These are phyloP conservation scores for Syngnathus acus DNA, from an alignment of 2,797 vertebrate species.

Conservation along the genomic window DNA sequence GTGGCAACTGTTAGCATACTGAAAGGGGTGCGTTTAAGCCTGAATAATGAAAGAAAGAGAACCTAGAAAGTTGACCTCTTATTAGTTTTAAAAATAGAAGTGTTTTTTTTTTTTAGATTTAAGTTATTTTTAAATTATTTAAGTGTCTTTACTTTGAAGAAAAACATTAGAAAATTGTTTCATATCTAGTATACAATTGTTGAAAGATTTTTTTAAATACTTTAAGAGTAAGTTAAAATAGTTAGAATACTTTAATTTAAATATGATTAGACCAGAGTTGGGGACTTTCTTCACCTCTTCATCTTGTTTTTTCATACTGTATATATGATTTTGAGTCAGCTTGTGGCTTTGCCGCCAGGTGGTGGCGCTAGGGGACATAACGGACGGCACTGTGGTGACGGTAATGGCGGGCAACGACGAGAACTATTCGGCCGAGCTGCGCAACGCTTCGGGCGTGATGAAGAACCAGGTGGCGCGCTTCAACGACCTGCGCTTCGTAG, in stretches of 20 bases:
- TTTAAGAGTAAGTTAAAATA: too few relatives aligned
- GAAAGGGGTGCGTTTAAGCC: background rate
- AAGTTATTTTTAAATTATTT: too few relatives aligned
- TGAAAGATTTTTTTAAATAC: background rate
- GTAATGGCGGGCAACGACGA: conserved; percentile 99
- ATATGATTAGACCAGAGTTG: background rate
- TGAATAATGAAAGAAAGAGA: background rate
- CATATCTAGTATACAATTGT: background rate
- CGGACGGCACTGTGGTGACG: conserved; percentile 94
- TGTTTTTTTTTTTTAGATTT: too few relatives aligned
- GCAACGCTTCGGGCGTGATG: conserved; percentile 97
- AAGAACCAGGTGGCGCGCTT: conserved; percentile 99
- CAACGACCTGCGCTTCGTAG: conserved; percentile 97
- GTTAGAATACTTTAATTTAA: too few relatives aligned
- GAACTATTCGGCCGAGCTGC: conserved; percentile 97
- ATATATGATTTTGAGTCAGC: background rate
- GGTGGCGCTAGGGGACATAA: conserved; percentile 92
- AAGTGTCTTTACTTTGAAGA: too few relatives aligned
- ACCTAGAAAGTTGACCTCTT: background rate
- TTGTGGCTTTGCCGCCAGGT: conserved; percentile 69
- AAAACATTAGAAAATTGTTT: too few relatives aligned
- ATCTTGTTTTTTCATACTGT: background rate
- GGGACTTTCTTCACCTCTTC: too few relatives aligned
- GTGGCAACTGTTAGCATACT: background rate
- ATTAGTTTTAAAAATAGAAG: too few relatives aligned